Evolutionary conservation across 2,113 vertebrate species (phyloP).

Genomic region (Heterotis niloticus): DNA sequence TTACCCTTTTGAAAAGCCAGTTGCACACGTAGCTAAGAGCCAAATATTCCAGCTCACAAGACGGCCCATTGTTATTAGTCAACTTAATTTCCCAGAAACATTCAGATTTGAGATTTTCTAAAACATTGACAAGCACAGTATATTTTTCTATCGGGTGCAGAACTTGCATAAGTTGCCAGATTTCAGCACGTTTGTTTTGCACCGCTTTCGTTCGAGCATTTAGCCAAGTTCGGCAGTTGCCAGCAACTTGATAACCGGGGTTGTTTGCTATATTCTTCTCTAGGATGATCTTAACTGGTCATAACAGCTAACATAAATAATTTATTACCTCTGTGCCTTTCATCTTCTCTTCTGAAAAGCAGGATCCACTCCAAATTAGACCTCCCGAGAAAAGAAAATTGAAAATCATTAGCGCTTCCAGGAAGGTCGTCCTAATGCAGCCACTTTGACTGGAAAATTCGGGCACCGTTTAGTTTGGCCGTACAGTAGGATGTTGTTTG

Average conservation of each 20-base stretch:
- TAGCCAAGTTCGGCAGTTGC: not conserved
- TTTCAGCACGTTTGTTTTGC: too few relatives aligned
- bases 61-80: too few relatives aligned
- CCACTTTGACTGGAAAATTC: not conserved
- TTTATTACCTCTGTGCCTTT: conserved; percentile 7
- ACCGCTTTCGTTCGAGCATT: too few relatives aligned
- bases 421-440: conserved; percentile 8
- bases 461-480: not conserved
- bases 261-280: too few relatives aligned
- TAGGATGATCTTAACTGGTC: conserved; percentile 5
- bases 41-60: too few relatives aligned
- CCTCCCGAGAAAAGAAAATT: not conserved
- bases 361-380: conserved; percentile 10
- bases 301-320: conserved; percentile 21
- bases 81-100: too few relatives aligned
- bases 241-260: not conserved
- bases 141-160: too few relatives aligned
- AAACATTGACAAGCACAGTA: too few relatives aligned
- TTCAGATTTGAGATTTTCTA: too few relatives aligned
- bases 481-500: not conserved
- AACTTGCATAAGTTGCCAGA: too few relatives aligned
- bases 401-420: conserved; percentile 19
- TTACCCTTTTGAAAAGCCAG: too few relatives aligned
- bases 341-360: conserved; percentile 20
- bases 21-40: too few relatives aligned